Base-by-base conservation (phyloP, 2,113 vertebrate genomes). In the Blennius ocellaris region DNA sequence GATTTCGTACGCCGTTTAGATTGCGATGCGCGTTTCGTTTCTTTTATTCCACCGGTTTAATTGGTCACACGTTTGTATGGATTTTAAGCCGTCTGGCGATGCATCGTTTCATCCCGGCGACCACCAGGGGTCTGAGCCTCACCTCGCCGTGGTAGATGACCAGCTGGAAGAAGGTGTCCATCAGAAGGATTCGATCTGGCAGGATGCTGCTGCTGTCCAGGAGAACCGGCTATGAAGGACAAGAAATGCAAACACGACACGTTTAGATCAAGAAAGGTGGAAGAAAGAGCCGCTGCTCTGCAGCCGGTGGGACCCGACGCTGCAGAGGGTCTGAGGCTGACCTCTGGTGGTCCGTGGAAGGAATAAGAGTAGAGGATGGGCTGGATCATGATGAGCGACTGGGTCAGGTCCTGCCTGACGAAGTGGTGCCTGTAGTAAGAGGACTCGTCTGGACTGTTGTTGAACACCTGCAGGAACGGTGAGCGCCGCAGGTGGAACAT, bases 111-210 rank as follows among this genome's bases (percentile, higher is more conserved):
- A 4, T 30, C 21, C 21, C 21, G 21, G 21, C 4, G 21, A 30
- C 21, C 21, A 30, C 4, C 21, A 30, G 21, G 21, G 21, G 21
- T 44, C 3, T 14, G 45, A 21, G 11, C 4, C 85, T 78, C 93
- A 99, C 97, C 95, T 99, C 97, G 83, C 97, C 97, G 62, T 98
- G 97, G 84, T 93, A 99, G 90, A 99, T 99, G 57, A 99, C 97
- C 80, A 99, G 95, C 92, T 99, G 97, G 90, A 99, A 99, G 92
- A 99, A 99, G 16, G 96, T 98, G 87, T 99, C 97, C 97, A 99
- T 99, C 78, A 99, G 90, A 5, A 99, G 91, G 83, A 99, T 99
- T 77, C 96, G 94, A 81, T 99, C 97, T 36, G 96, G 95, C 51
- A 99, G 94, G 90, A 99, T 99, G 45, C 97, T 99, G 91, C 97